These are phyloP conservation scores for Oreochromis niloticus DNA, from an alignment of 2,113 vertebrate species.

Conservation along the genomic window DNA sequence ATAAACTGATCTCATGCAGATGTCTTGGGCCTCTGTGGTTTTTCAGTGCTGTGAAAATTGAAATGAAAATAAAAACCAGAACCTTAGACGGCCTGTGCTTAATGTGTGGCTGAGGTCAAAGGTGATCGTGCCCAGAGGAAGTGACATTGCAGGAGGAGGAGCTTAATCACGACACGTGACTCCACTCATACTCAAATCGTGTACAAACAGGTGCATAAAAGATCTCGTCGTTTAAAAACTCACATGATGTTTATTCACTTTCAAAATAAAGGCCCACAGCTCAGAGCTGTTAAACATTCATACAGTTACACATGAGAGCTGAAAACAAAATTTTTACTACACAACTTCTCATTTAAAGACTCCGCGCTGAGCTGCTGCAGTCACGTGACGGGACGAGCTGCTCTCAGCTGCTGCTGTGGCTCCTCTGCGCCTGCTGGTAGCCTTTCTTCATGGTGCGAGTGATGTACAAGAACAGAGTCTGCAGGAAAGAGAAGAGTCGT, in stretches of 20 bases:
- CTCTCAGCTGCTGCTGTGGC: neutral
- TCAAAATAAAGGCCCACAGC: neutral
- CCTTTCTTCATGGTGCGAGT: neutral
- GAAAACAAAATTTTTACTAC: neutral
- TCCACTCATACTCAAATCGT: neutral
- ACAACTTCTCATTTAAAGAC: neutral
- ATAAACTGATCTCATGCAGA: conserved; percentile 60
- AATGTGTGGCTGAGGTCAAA: neutral
- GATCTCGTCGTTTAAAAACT: neutral
- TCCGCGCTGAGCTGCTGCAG: neutral
- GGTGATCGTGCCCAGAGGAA: neutral
- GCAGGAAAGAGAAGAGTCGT: neutral
- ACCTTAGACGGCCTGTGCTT: neutral
- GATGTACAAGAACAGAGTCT: neutral
- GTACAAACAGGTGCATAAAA: neutral
- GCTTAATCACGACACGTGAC: neutral
- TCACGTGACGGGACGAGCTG: neutral
- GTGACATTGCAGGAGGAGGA: neutral
- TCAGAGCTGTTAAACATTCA: neutral
- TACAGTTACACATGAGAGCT: neutral
- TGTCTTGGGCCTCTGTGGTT: neutral
- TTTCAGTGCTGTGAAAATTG: neutral
- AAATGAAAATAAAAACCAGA: neutral
- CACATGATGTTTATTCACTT: neutral
- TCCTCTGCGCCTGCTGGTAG: neutral